These are phyloP conservation scores for Xenopus laevis DNA, from an alignment of 2,113 vertebrate species.

Conservation along the genomic window DNA sequence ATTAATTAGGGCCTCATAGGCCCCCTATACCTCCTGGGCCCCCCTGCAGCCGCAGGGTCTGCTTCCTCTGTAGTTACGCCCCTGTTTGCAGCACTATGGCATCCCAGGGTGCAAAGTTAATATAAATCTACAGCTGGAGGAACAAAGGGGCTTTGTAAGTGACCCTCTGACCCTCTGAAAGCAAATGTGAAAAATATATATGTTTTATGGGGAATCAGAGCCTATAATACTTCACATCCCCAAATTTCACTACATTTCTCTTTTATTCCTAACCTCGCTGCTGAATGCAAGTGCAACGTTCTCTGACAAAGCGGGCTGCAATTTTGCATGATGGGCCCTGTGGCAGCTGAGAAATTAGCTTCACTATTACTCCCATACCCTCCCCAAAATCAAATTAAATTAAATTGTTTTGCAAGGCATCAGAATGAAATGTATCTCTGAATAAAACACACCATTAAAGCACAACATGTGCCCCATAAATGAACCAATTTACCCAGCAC, in stretches of 20 bases:
- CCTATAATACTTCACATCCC: too few species aligned
- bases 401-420: slow-evolving; percentile 8
- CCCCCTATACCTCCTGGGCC: too few species aligned
- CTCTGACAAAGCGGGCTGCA: neutral
- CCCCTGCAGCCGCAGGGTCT: too few species aligned
- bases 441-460: slow-evolving; percentile 13
- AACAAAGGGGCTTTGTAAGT: too few species aligned
- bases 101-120: too few species aligned
- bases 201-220: too few species aligned
- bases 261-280: neutral
- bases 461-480: slow-evolving; percentile 11
- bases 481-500: slow-evolving; percentile 4
- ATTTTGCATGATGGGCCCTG: neutral
- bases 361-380: neutral
- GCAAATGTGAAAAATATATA: too few species aligned
- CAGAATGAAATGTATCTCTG: slow-evolving; percentile 9
- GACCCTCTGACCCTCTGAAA: neutral
- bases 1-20: too few species aligned
- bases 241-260: neutral
- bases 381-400: slow-evolving; percentile 6
- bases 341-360: neutral
- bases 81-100: too few species aligned
- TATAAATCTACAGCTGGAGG: too few species aligned
- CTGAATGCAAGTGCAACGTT: neutral
- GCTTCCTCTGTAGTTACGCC: too few species aligned